Evolutionary conservation across 2,797 vertebrate genomes (phyloP).

Genomic region (Crax fasciolata): DNA sequence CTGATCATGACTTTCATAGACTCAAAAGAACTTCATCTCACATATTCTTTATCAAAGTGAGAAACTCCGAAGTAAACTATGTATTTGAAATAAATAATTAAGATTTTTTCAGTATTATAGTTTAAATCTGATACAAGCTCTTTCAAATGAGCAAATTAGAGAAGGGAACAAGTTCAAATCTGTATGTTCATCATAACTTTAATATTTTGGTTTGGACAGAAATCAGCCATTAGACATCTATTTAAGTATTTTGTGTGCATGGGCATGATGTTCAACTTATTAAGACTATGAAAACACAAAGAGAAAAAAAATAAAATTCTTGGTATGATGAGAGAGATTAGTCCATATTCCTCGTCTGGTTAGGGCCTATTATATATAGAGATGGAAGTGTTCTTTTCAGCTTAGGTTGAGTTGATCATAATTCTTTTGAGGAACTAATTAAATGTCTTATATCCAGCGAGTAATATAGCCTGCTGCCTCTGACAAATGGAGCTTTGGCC

Average conservation of each 20-base stretch:
- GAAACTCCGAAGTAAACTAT: neutral
- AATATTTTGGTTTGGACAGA: slow-evolving; percentile 25
- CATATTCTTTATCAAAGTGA: neutral
- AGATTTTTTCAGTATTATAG: neutral
- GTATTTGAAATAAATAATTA: slow-evolving; percentile 27
- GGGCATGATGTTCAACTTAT: neutral
- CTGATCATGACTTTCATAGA: neutral
- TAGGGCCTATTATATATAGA: slow-evolving; percentile 42
- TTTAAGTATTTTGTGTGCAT: slow-evolving; percentile 10
- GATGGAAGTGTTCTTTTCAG: slow-evolving; percentile 56
- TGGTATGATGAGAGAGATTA: slow-evolving; percentile 26
- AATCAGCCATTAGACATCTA: slow-evolving; percentile 18
- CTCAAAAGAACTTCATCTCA: neutral
- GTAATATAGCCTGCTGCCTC: slow-evolving; percentile 54
- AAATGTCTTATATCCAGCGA: slow-evolving; percentile 61
- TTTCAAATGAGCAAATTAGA: slow-evolving; percentile 20
- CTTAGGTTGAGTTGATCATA: slow-evolving; percentile 47
- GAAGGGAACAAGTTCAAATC: neutral
- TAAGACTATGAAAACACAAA: slow-evolving; percentile 33
- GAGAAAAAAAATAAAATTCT: slow-evolving; percentile 6
- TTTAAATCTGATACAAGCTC: neutral
- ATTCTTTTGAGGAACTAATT: slow-evolving; percentile 73
- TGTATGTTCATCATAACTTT: slow-evolving; percentile 5
- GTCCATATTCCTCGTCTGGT: slow-evolving; percentile 32
- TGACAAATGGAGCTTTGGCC: slow-evolving; percentile 59